Conservation (phyloP, 2,797 vertebrate genomes). For the Poecilia velifera region DNA sequence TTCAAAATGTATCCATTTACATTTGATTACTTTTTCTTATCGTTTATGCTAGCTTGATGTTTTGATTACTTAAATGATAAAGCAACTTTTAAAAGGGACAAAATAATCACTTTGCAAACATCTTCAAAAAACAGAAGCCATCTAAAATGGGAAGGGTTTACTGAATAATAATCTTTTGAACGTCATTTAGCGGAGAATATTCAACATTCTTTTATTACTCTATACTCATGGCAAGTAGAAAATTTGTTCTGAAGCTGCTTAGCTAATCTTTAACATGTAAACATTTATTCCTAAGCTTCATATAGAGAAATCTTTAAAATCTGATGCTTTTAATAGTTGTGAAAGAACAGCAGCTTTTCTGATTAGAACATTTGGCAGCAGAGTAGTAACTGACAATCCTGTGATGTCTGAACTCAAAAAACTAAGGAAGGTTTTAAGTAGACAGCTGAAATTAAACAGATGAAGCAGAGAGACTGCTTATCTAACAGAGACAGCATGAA, state of each 20-base stretch:
- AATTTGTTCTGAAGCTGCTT: too few relatives aligned
- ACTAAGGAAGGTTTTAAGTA: not conserved
- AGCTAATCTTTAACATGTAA: not conserved
- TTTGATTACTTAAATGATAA: not conserved
- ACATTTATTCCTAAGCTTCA: not conserved
- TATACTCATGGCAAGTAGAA: not conserved
- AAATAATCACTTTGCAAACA: not conserved
- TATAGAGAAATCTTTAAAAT: not conserved
- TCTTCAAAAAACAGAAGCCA: not conserved
- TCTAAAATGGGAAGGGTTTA: not conserved
- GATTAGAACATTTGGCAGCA: not conserved
- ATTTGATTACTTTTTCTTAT: not conserved
- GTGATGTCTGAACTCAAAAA: not conserved
- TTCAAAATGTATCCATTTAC: not conserved
- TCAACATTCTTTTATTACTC: constrained; percentile 1
- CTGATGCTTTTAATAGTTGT: not conserved
- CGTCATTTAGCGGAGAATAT: not conserved
- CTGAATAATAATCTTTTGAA: not conserved
- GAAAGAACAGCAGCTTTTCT: not conserved
- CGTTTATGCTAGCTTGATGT: not conserved
- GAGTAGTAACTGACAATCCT: not conserved
- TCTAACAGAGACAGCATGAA: constrained; percentile 13
- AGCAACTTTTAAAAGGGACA: not conserved
- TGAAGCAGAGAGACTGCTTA: not conserved
- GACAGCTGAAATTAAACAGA: not conserved